Base-by-base conservation (phyloP, 1,140 invertebrate species). In the Leptinotarsa defecta region DNA sequence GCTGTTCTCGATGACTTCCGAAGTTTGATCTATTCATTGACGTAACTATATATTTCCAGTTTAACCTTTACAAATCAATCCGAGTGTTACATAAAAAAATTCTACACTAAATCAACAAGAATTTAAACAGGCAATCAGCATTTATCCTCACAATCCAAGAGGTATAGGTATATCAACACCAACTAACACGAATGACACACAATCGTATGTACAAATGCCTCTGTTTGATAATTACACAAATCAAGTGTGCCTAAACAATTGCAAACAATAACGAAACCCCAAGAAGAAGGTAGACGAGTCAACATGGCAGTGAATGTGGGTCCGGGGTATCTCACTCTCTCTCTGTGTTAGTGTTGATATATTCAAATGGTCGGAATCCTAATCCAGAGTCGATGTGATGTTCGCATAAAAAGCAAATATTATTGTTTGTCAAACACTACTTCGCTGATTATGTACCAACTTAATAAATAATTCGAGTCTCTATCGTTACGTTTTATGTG, bases 401-500 rank as follows among this genome's bases (percentile, higher is more conserved):
- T 79, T 82, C 78, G 79, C 77, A 57, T 57, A 57, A 82, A 84
- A 81, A 81, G 81, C 76, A 82, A 84, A 84, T 84, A 84, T 84
- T 84, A 76, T 83, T 84, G 80, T 84, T 84, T 84, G 83, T 82
- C 82, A 84, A 84, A 83, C 81, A 84, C 82, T 83, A 78, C n/a
- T 63, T 34, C 48, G 76, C 64, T 79, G 81, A 81, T 82, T 83
- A 80, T 82, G 78, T 82, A 80, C 78, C 74, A 74, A 78, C 79
- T 81, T 83, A 81, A 82, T 83, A 83, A 82, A 83, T 82, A 82
- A 83, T 81, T 81, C 78, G 76, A 78, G 71, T 81, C 73, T 77
- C 74, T 57, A 57, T 57, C 52, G 52, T 57, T 57, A 57, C n/a
- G 52, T 57, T 57, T 57, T 19, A 17, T 57, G n/a, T 49, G 27